Conservation (phyloP, 2,797 vertebrate genomes). For the Microhierax caerulescens region DNA sequence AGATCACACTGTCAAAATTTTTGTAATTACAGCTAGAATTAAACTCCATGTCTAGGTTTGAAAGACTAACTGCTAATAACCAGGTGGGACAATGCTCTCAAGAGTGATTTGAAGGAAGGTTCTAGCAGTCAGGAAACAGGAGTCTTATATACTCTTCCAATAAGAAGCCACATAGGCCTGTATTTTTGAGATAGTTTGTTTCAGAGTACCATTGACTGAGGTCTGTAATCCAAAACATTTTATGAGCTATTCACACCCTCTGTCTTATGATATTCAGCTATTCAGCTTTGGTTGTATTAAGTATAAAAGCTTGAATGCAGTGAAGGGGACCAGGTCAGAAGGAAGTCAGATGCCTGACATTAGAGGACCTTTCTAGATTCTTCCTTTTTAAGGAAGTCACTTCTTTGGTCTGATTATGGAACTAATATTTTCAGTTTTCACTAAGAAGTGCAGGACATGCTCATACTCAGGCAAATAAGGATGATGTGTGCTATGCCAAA, state of each 20-base stretch:
- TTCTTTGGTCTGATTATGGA: neutral
- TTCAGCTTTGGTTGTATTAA: neutral
- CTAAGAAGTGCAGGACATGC: neutral
- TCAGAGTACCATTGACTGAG: neutral
- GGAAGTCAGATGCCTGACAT: neutral
- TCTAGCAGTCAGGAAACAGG: neutral
- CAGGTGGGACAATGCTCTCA: neutral
- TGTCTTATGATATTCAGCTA: neutral
- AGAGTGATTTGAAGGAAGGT: neutral
- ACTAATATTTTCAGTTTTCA: neutral
- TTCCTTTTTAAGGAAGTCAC: neutral
- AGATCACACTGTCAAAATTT: neutral
- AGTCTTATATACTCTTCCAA: neutral
- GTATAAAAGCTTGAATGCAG: neutral
- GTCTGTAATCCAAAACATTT: neutral
- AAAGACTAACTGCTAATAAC: neutral
- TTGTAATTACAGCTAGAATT: neutral
- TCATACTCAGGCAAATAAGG: neutral
- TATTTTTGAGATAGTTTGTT: neutral
- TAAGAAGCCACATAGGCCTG: neutral
- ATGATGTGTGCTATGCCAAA: neutral
- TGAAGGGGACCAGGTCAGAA: neutral
- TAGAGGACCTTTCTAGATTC: neutral
- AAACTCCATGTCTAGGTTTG: neutral
- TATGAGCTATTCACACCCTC: neutral